Evolutionary conservation across 2,113 vertebrate genomes (phyloP), one percentile per base, ranked within the genome.

Genomic region (Orientallactaga bullata): DNA sequence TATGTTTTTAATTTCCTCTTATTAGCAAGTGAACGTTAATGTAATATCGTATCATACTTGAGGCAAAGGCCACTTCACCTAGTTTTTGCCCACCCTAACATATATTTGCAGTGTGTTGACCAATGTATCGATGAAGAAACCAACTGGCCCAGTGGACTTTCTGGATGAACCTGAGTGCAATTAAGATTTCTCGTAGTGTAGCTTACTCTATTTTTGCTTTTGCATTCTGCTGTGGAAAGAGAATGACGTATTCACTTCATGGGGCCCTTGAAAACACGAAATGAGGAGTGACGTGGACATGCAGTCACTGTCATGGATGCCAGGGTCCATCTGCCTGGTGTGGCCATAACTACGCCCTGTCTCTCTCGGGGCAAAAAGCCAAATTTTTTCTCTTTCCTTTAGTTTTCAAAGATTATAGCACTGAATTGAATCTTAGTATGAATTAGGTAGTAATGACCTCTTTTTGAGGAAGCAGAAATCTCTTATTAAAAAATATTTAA

Each of bases 1-100:
- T 98, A 88, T 90, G 28, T 81, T 94, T 28, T 95, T 90, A 85
- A 35, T 74, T 95, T 95, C 21, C 47, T 91, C 85, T 84, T 63
- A 73, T 42, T 93, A 51, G 35, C 92, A 42, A 28, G 3, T 94
- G 65, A 84, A 71, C 69, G 58, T 81, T 93, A 78, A 65, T 84
- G 10, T 72, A 85, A 77, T 89, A 69, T 39, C 18, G 7, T 58
- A 23, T 7, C 28, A 39, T 82, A 78, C 66, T 39, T 61, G 79
- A 89, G 51, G 16, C 55, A 24, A 81, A 88, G 71, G 42, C 68
- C 47, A 58, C 24, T 20, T 26, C 86, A 2, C 78, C 42, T 68
- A 42, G 24, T 68, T 94, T 91, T 95, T 93, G 79, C n/a, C 55
- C 7, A 35, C 47, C n/a, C 63, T 79, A 58, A 72, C 24, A n/a